Conservation (phyloP, 2,113 vertebrate species). For the Noctilio leporinus region DNA sequence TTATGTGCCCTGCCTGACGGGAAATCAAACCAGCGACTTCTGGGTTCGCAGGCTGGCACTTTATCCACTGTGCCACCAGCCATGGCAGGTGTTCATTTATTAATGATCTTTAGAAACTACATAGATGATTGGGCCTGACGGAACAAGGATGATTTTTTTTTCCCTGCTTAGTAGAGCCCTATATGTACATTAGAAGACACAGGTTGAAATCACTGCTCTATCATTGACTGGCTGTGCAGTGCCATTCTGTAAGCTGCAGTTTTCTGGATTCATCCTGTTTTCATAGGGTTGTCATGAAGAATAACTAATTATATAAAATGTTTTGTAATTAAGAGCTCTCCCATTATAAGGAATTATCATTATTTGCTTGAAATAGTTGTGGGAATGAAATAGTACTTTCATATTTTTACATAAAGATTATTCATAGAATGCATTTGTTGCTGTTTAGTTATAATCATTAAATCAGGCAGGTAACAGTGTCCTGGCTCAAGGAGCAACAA, state of each 20-base stretch:
- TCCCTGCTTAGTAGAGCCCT: not conserved
- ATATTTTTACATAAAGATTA: not conserved
- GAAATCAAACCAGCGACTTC: too few species aligned
- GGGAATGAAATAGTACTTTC: not conserved
- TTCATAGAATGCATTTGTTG: not conserved
- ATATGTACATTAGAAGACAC: not conserved
- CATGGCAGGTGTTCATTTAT: not conserved
- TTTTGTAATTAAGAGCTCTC: not conserved
- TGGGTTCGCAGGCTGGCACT: too few species aligned
- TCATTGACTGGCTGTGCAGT: not conserved
- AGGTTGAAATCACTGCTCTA: not conserved
- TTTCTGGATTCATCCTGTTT: not conserved
- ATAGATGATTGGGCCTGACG: not conserved
- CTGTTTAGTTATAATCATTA: not conserved
- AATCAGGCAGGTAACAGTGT: not conserved
- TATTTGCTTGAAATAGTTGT: conserved; percentile 11
- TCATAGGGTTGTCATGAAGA: not conserved
- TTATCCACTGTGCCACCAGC: too few species aligned
- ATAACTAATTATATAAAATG: not conserved
- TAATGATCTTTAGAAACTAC: not conserved
- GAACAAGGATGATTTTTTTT: not conserved
- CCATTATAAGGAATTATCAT: not conserved
- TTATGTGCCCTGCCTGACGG: too few species aligned
- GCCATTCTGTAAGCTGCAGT: not conserved
- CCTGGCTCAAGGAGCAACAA: not conserved